Percentiles rank a stretch among this genome's conserved stretches.
Conservation (phyloP, 2,113 vertebrate genomes). For the Copsychus sechellarum region DNA sequence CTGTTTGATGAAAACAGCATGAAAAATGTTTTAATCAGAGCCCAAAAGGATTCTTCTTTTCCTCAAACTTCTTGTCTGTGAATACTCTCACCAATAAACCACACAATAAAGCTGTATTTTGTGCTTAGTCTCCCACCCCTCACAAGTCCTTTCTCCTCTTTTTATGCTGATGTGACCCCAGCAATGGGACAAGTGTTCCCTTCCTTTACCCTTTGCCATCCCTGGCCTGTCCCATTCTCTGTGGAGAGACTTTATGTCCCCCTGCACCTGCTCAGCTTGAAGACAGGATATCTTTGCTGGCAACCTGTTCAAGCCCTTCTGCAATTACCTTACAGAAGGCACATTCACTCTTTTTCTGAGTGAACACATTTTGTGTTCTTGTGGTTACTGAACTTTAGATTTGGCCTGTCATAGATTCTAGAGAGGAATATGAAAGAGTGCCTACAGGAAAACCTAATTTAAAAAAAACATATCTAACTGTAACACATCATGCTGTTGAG, state of each 20-base stretch:
- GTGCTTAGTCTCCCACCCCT: not conserved
- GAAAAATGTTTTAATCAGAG: not conserved
- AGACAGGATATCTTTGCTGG: accelerated
- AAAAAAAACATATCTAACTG: not conserved
- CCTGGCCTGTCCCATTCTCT: not conserved
- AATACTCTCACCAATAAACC: not conserved
- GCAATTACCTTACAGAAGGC: not conserved
- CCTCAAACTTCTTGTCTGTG: not conserved
- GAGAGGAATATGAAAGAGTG: not conserved
- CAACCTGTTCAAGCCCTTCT: not conserved
- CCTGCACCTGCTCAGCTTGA: not conserved
- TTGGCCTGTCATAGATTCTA: not conserved
- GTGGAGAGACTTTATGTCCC: not conserved
- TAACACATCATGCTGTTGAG: not conserved
- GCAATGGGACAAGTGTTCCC: not conserved
- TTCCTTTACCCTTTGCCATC: not conserved
- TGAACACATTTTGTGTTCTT: not conserved
- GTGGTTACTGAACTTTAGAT: not conserved
- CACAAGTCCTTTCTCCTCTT: not conserved
- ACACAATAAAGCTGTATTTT: not conserved
- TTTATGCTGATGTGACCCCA: not conserved
- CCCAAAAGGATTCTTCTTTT: not conserved
- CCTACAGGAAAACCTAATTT: not conserved
- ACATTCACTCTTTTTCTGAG: not conserved
- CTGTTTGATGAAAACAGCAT: not conserved